A percentile compares a stretch with the other conserved stretches of the same genome.
Conservation (phyloP, 2,888 invertebrate species). For the Brachyptera risi region DNA sequence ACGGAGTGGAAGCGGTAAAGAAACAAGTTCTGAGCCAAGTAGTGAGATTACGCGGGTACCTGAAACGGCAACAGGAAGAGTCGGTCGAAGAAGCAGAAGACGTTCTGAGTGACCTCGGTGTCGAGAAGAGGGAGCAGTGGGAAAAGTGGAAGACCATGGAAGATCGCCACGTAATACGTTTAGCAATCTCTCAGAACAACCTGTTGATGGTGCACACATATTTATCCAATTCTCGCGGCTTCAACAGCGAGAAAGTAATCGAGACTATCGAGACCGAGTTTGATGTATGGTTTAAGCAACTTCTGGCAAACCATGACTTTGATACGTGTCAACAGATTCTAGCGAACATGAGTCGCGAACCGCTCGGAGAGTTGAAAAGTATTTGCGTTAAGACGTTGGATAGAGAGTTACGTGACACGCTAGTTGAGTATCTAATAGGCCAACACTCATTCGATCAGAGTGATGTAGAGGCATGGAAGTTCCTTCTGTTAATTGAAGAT, state of each 20-base stretch:
- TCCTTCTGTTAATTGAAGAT: conserved; percentile 43
- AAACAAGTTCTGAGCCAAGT: conserved; percentile 26
- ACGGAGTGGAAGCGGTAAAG: neutral
- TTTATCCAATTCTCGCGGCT: conserved; percentile 24
- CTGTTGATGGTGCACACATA: conserved; percentile 27
- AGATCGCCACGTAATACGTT: conserved; percentile 28
- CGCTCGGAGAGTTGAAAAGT: conserved; percentile 53
- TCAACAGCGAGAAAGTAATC: neutral
- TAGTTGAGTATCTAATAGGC: conserved; percentile 57
- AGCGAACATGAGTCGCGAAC: conserved; percentile 57
- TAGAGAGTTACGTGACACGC: conserved; percentile 58
- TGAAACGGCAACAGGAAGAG: conserved; percentile 7
- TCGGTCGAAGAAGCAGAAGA: conserved; percentile 8
- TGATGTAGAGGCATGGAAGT: conserved; percentile 45
- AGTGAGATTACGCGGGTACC: conserved; percentile 19
- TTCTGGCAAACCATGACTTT: conserved; percentile 58
- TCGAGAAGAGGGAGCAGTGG: conserved; percentile 16
- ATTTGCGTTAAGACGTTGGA: conserved; percentile 57
- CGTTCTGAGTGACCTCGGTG: conserved; percentile 14
- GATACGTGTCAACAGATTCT: conserved; percentile 61
- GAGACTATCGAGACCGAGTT: conserved; percentile 47
- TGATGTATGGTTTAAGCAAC: conserved; percentile 58
- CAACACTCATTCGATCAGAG: conserved; percentile 41
- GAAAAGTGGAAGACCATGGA: conserved; percentile 24
- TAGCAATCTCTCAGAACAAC: conserved; percentile 23